Evolutionary conservation across 2,888 invertebrate species (phyloP), one percentile per base, ranked within the genome.

Genomic region (Machimus rusticus): DNA sequence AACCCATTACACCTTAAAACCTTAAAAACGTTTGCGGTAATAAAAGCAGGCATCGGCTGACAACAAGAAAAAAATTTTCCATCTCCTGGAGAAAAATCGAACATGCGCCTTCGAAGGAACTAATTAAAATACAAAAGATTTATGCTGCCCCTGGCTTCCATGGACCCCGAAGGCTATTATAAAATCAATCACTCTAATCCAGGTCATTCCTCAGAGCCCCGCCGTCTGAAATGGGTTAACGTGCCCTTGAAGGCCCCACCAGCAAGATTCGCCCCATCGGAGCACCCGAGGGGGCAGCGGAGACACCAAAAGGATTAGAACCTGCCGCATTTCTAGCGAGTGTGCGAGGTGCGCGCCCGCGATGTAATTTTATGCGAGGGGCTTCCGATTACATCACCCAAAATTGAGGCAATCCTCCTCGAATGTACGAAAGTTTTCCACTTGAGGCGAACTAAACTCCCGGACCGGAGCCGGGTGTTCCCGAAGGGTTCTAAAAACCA

Each of bases 131-230:
- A 66, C 66, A 66, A 66, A 66, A 23, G 66, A 66, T 66, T 66
- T 23, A 66, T 66, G 23, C 66, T 28, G 66, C 28, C 12, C 66
- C 66, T 66, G 66, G 66, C 19, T 66, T 66, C 43, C 12, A 66
- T 23, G 66, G 23, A 66, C 23, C n/a, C 14, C 66, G 66, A 66
- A 66, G 66, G 66, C 66, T 66, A 66, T 66, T 28, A 76, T 31
- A 82, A 82, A 82, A 82, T 82, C 82, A 82, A 82, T 82, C 57
- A 57, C 57, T 19, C 34, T 82, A 82, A 82, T 82, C 57, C 57
- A 31, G 57, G 82, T 82, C 82, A 57, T 34, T 55, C 37, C 82
- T 82, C 55, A 34, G n/a, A 37, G 34, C 39, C 16, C 2, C 76
- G 16, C 19, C 82, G n/a, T 28, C 31, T 66, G 39, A 82, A 82